Base-by-base conservation (phyloP, 2,888 invertebrate genomes). In the Drosophila setosimentum region DNA sequence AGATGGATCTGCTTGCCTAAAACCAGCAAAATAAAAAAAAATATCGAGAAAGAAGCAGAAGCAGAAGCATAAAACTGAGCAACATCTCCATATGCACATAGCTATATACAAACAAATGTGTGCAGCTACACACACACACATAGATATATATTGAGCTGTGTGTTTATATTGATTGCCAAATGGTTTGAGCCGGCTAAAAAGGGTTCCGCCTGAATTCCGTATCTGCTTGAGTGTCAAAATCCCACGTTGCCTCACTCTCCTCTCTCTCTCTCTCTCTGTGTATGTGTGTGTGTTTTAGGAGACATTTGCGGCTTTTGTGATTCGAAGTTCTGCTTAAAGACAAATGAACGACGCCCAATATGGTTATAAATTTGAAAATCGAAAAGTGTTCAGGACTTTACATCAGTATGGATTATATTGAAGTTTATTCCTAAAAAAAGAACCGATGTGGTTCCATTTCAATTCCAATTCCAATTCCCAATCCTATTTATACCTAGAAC, bases 191-290 rank as follows among this genome's bases (percentile, higher is more conserved):
- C 84, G 53, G 73, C 70, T n/a, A 74, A 72, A 82, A 83, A 69
- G 83, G 87, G 89, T 89, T 83, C 63, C 83, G 85, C 59, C 65
- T 76, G 76, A 80, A 71, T 86, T 70, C 72, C 71, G 72, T 68
- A 60, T 68, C 58, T 62, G 68, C 58, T 60, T 55, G 71, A 72
- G 80, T 83, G 79, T 79, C 69, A 74, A 70, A 70, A 67, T 79
- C 49, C 45, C 53, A 55, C 53, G 32, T 37, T 40, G 57, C 21
- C 45, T 4, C 24, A 45, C 1, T 24, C 21, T 37, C 29, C 37
- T 11, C 1, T 40, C 32, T 33, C 21, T n/a, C 8, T 32, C 30
- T 57, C 27, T 45, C 29, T 51, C 32, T 30, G 30, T 21, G 50
- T 55, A 33, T 54, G n/a, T 37, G 55, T 49, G 65, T 50, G 62